A percentile compares a stretch with the other conserved stretches of the same genome.
Conservation (phyloP, 2,888 invertebrate species). For the Nymphalis polychloros region DNA sequence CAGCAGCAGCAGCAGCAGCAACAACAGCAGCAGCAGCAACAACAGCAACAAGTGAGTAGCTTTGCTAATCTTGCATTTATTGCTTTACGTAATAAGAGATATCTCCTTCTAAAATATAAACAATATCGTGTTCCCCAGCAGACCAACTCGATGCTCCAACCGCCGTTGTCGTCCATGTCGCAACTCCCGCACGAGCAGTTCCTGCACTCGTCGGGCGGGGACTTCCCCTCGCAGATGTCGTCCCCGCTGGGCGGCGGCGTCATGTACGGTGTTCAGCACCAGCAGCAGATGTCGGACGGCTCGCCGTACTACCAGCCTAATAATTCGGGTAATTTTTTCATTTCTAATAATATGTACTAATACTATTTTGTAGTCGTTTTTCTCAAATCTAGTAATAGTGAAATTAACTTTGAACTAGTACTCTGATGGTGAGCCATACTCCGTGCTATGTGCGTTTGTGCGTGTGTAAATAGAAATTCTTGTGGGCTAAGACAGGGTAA, state of each 20-base stretch:
- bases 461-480: too few relatives aligned
- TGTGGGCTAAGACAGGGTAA: too few relatives aligned
- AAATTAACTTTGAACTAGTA: too few relatives aligned
- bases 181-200: constrained; percentile 53
- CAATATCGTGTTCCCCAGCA: constrained; percentile 37
- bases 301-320: constrained; percentile 60
- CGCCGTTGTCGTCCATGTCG: constrained; percentile 47
- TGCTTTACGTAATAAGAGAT: not conserved
- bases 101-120: too few relatives aligned
- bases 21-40: constrained; percentile 47
- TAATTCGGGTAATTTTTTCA: constrained; percentile 15
- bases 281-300: constrained; percentile 51
- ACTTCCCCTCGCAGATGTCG: constrained; percentile 51
- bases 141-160: constrained; percentile 51
- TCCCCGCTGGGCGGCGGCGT: constrained; percentile 47
- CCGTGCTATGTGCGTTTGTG: too few relatives aligned
- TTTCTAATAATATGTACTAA: too few relatives aligned
- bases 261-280: constrained; percentile 53
- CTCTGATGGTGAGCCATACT: too few relatives aligned
- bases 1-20: constrained; percentile 72
- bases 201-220: constrained; percentile 50
- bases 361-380: too few relatives aligned
- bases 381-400: too few relatives aligned
- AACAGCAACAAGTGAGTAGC: constrained; percentile 32
- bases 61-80: not conserved